These are phyloP conservation scores for Cheirogaleus medius DNA, from an alignment of 2,113 vertebrate species.

Conservation along the genomic window DNA sequence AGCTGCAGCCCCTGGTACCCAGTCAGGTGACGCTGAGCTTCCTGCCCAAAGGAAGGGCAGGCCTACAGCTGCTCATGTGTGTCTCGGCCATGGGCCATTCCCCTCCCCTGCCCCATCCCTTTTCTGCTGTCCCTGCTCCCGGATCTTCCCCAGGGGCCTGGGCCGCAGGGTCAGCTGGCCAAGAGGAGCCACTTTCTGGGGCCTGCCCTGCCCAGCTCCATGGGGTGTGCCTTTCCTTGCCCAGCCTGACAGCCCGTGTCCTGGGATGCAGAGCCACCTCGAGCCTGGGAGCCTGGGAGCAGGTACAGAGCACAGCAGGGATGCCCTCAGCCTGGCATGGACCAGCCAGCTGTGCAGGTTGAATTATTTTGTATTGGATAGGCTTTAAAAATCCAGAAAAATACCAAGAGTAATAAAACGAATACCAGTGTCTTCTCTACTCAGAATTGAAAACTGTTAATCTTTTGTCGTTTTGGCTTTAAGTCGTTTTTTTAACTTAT, in stretches of 20 bases:
- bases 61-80: conserved; percentile 39
- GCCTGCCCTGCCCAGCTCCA: background rate
- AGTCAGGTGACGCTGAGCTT: background rate
- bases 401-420: background rate
- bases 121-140: background rate
- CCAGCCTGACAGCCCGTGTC: background rate
- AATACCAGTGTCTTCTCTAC: background rate
- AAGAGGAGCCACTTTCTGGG: background rate
- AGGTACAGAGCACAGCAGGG: background rate
- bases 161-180: background rate
- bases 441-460: background rate
- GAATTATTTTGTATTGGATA: background rate
- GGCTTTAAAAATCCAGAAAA: background rate
- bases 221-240: background rate
- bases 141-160: background rate
- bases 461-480: background rate
- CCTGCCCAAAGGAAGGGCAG: background rate
- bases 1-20: conserved; percentile 66
- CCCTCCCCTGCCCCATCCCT: background rate
- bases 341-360: background rate
- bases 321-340: accelerated
- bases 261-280: background rate
- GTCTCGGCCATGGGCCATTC: background rate
- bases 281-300: background rate
- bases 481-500: background rate